Percentiles rank a stretch among this genome's conserved stretches.
phyloP scores from a whole-genome alignment of 2,797 vertebrate genomes.

The Pseudomugil tenellus region DNA sequence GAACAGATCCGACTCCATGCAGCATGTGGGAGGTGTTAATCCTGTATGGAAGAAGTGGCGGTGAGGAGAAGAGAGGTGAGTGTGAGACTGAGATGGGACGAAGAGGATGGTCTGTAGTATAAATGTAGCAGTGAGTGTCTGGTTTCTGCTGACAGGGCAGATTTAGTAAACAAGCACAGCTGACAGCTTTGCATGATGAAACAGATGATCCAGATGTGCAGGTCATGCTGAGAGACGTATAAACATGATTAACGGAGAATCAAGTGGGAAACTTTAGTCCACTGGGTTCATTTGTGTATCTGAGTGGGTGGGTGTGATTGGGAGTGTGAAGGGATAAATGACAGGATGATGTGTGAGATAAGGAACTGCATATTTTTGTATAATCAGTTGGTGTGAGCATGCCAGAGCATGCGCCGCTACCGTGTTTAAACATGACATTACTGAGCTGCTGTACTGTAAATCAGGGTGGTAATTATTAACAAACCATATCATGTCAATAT shows the following conservation, averaged over 20 bases:
- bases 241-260: conserved; percentile 1
- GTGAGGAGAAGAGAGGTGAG: conserved; percentile 66
- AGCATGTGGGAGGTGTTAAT: conserved; percentile 68
- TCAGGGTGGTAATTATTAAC: not conserved
- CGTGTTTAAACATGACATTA: not conserved
- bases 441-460: conserved; percentile 14
- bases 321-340: conserved; percentile 41
- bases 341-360: conserved; percentile 24
- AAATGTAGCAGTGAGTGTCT: conserved; percentile 30
- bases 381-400: conserved; percentile 21
- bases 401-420: conserved; percentile 20
- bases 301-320: conserved; percentile 19
- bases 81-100: conserved; percentile 40
- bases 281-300: conserved; percentile 12
- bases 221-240: not conserved
- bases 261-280: not conserved
- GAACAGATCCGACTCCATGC: conserved; percentile 40
- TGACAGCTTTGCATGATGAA: conserved; percentile 16
- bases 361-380: conserved; percentile 29
- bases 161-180: conserved; percentile 14
- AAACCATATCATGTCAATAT: not conserved
- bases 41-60: conserved; percentile 47
- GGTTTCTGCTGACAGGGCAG: conserved; percentile 37
- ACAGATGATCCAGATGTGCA: conserved; percentile 44
- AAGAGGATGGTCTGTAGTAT: conserved; percentile 19